Conservation (phyloP, 2,113 vertebrate species). For the Alethe castanea region DNA sequence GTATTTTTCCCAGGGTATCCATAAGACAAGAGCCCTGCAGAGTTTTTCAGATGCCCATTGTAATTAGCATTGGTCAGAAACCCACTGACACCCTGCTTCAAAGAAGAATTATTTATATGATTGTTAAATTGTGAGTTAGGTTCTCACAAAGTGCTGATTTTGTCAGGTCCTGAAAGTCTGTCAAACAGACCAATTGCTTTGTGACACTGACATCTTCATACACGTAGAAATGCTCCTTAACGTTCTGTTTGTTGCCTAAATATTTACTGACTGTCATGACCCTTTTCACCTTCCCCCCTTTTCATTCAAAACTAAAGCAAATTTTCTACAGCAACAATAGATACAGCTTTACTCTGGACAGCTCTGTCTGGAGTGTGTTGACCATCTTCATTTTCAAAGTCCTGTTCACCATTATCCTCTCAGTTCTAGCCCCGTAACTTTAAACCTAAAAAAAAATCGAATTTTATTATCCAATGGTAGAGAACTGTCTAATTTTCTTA, state of each 20-base stretch:
- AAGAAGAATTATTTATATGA: neutral
- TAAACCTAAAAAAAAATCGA: neutral
- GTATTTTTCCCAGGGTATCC: slow-evolving; percentile 54
- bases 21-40: neutral
- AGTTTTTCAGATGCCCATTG: neutral
- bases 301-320: neutral
- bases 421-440: neutral
- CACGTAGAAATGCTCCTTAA: neutral
- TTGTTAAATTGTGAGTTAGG: neutral
- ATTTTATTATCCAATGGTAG: neutral
- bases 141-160: neutral
- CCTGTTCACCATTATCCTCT: neutral
- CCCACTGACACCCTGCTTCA: neutral
- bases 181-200: neutral
- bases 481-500: neutral
- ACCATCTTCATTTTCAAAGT: neutral
- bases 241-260: neutral
- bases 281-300: neutral
- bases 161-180: neutral
- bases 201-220: neutral
- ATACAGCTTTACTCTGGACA: neutral
- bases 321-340: neutral
- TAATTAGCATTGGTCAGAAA: neutral
- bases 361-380: neutral
- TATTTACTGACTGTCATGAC: neutral